Evolutionary conservation across 2,797 vertebrate genomes (phyloP).

Genomic region (Cyclura pinguis): DNA sequence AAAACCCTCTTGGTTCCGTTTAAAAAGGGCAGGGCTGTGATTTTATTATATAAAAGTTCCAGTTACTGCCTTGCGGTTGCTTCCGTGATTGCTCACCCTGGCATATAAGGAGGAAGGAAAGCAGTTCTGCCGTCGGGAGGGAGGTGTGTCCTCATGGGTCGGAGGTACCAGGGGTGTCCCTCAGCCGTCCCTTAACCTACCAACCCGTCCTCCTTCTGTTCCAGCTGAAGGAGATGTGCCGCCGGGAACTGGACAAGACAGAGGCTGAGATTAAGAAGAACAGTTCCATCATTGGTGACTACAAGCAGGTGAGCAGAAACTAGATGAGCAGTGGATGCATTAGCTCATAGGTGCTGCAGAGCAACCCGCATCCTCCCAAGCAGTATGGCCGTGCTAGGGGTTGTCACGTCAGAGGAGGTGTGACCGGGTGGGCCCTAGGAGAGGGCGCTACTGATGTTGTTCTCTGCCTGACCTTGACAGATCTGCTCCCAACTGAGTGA

Average conservation of each 20-base stretch:
- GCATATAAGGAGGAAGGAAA: no score
- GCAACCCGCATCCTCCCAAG: background rate
- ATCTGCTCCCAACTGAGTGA: slow-evolving; percentile 99
- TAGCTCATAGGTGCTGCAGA: background rate
- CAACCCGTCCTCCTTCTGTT: background rate
- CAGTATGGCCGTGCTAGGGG: no score
- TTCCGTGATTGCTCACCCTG: no score
- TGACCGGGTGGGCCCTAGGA: no score
- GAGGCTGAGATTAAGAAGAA: slow-evolving; percentile 99
- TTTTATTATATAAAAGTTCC: no score
- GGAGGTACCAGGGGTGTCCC: background rate
- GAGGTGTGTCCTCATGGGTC: background rate
- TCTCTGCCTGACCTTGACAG: slow-evolving; percentile 74
- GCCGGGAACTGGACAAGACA: slow-evolving; percentile 95
- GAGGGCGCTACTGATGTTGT: no score
- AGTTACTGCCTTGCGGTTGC: no score
- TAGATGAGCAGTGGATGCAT: no score
- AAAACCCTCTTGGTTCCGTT: background rate
- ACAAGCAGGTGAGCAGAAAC: slow-evolving; percentile 90
- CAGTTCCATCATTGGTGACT: slow-evolving; percentile 97
- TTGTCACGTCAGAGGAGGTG: no score
- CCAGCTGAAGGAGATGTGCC: slow-evolving; percentile 98
- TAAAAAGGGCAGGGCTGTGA: no score
- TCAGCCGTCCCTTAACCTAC: no score
- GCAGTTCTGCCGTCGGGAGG: no score